Evolutionary conservation across 2,888 invertebrate species (phyloP), one percentile per base, ranked within the genome.

Genomic region (Ectemnius lituratus): DNA sequence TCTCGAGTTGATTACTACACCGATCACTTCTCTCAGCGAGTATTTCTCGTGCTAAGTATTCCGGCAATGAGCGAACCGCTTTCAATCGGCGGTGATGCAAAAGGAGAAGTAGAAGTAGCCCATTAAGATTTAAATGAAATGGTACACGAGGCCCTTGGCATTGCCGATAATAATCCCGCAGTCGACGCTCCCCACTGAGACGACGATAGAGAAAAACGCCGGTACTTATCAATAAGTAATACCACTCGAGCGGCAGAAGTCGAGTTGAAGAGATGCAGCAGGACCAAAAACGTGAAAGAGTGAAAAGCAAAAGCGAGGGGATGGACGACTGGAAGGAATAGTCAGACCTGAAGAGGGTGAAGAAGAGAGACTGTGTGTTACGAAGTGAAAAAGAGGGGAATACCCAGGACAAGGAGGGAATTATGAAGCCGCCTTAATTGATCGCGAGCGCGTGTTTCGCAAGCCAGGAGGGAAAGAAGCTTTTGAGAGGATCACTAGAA

Each of bases 361-460:
- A 37, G 37, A 37, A 37, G 37, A 37, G 23, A 23, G 23, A 37
- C 37, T 37, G 37, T 37, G 37, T 37, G 37, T 37, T 37, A 37
- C 8, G 8, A 11, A 37, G 23, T 46, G 46, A 23, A 20, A 1
- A 14, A 14, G 4, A 16, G 37, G 37, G 37, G 37, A 8, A 37
- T 6, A 8, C 37, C 28, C 37, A 46, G 37, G 56, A 75, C 62
- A 57, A 70, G 70, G 62, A 80, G 76, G 65, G 68, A 76, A 73
- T 78, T 70, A 76, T 75, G 67, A 82, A 82, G 80, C 79, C 70
- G 75, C 76, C 61, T 64, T 80, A 84, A 79, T 79, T 79, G 79
- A 79, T 80, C 71, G 37, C 8, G 37, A 37, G 37, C 37, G 77
- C 68, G 73, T 74, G 62, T 78, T 70, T 70, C 66, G 74, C 62